Evolutionary conservation across 2,113 vertebrate genomes (phyloP).

Genomic region (Alectura lathami): DNA sequence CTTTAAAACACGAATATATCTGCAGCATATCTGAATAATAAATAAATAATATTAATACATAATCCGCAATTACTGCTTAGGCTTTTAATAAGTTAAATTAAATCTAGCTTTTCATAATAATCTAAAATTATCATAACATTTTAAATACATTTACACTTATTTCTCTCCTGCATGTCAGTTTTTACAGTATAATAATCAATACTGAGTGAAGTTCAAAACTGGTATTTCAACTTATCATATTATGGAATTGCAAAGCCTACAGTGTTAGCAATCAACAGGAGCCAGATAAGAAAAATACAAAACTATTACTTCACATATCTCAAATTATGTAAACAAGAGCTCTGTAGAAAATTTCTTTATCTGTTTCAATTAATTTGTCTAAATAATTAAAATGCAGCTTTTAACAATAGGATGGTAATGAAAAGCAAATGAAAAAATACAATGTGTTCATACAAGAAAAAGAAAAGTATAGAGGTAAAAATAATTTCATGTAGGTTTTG

Average conservation of each 20-base stretch:
- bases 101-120: not conserved
- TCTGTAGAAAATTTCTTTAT: not conserved
- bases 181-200: not conserved
- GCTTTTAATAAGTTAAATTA: slow-evolving; percentile 12
- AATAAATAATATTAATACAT: not conserved
- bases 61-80: not conserved
- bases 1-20: not conserved
- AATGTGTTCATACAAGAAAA: not conserved
- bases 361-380: not conserved
- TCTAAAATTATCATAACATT: not conserved
- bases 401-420: not conserved
- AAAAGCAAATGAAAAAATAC: slow-evolving; percentile 13
- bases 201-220: not conserved
- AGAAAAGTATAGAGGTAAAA: not conserved
- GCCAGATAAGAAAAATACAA: not conserved
- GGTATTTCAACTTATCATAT: not conserved
- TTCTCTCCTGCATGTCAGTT: not conserved
- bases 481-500: not conserved
- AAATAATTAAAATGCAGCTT: slow-evolving; percentile 11
- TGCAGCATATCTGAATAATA: not conserved
- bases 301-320: not conserved
- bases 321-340: slow-evolving; percentile 1
- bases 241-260: not conserved
- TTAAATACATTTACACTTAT: not conserved
- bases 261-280: not conserved